phyloP scores from a whole-genome alignment of 2,797 vertebrate species.

The Micromesistius poutassou region DNA sequence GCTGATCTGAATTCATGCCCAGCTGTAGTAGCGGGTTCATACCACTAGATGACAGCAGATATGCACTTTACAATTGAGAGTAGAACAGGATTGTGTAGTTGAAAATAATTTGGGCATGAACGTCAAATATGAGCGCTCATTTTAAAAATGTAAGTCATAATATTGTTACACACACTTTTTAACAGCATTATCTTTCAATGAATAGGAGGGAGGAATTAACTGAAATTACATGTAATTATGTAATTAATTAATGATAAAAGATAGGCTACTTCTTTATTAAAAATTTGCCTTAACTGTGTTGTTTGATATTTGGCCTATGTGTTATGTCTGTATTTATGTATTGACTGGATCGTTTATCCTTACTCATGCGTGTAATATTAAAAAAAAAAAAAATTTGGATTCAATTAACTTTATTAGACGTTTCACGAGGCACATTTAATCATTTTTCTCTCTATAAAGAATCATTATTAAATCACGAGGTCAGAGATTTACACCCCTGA shows the following conservation, averaged over 20 bases:
- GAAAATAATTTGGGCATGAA: not conserved
- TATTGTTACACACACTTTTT: not conserved
- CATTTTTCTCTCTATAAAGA: not conserved
- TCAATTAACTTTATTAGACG: not conserved
- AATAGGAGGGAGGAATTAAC: not conserved
- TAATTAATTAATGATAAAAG: not conserved
- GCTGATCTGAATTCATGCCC: not conserved
- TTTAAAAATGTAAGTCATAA: not conserved
- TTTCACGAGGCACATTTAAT: not conserved
- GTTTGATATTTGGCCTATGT: not conserved
- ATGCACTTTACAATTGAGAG: not conserved
- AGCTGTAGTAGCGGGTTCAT: not conserved
- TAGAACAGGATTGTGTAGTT: not conserved
- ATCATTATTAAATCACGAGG: not conserved
- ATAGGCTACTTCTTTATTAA: not conserved
- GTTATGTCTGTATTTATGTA: not conserved
- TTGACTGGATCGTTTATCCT: not conserved
- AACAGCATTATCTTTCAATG: not conserved
- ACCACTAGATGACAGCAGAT: constrained; percentile 47
- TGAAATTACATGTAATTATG: not conserved
- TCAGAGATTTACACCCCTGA: not conserved
- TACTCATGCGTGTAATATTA: too few relatives aligned
- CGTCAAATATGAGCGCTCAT: not conserved
- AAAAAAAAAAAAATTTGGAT: not conserved
- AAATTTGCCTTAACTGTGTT: not conserved